Evolutionary conservation across 2,888 invertebrate genomes (phyloP).

Genomic region (Fabriciana adippe): DNA sequence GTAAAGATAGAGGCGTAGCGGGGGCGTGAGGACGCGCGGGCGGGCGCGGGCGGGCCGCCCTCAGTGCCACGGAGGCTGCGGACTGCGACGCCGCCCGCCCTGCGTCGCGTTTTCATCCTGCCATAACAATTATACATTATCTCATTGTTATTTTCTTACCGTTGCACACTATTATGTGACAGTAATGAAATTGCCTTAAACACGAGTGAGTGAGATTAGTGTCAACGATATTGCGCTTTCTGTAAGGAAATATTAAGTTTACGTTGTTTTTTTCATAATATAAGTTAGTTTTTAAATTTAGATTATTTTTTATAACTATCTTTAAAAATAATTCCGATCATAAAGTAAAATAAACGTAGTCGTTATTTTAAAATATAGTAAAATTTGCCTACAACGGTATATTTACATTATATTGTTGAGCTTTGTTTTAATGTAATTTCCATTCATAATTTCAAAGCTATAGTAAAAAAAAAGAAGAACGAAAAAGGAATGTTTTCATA

Average conservation of each 20-base stretch:
- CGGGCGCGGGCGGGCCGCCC: constrained; percentile 47
- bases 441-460: too few relatives aligned
- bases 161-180: constrained; percentile 2
- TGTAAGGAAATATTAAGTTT: background rate
- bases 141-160: constrained; percentile 22
- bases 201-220: constrained; percentile 5
- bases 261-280: background rate
- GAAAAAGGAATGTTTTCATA: too few relatives aligned
- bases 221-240: background rate
- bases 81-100: constrained; percentile 68
- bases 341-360: too few relatives aligned
- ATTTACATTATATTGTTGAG: too few relatives aligned
- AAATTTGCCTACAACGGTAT: too few relatives aligned
- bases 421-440: too few relatives aligned
- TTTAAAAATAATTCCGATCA: too few relatives aligned
- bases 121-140: constrained; percentile 52
- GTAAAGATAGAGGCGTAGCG: constrained; percentile 59
- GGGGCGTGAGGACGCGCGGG: constrained; percentile 53
- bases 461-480: too few relatives aligned
- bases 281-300: background rate
- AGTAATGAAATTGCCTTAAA: constrained; percentile 4
- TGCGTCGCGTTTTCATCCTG: constrained; percentile 51
- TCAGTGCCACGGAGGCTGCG: constrained; percentile 82
- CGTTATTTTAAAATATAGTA: too few relatives aligned
- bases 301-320: background rate